Conservation (phyloP, 2,113 vertebrate genomes). For the Tychaedon coryphoeus region DNA sequence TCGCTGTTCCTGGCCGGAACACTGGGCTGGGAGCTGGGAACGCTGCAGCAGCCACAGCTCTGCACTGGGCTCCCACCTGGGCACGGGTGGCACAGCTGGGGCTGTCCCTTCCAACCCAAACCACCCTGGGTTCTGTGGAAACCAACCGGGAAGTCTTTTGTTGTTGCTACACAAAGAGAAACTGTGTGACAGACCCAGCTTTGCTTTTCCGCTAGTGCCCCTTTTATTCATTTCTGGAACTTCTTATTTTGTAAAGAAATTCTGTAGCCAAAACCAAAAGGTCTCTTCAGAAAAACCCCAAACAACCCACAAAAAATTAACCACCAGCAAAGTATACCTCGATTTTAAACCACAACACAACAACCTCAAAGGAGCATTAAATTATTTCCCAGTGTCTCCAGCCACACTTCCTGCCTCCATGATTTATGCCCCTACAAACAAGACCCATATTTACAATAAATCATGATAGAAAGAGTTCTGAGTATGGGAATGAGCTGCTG, state of each 20-base stretch:
- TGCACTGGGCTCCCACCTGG: not conserved
- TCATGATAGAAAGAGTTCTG: too few species aligned
- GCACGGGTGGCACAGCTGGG: not conserved
- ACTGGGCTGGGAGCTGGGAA: not conserved
- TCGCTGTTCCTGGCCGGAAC: too few species aligned
- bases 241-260: not conserved
- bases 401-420: not conserved
- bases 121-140: not conserved
- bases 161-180: not conserved
- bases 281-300: not conserved
- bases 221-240: not conserved
- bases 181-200: not conserved
- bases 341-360: not conserved
- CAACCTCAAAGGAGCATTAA: not conserved
- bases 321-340: not conserved
- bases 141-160: not conserved
- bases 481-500: not conserved
- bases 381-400: not conserved
- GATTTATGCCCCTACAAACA: not conserved
- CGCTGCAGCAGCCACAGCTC: not conserved
- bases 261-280: not conserved
- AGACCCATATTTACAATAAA: not conserved
- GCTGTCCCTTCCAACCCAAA: not conserved
- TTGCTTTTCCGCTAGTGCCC: not conserved
- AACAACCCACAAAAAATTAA: not conserved